Percentiles rank a stretch among this genome's conserved stretches.
phyloP scores from a whole-genome alignment of 2,888 invertebrate species.

The Melieria crassipennis region DNA sequence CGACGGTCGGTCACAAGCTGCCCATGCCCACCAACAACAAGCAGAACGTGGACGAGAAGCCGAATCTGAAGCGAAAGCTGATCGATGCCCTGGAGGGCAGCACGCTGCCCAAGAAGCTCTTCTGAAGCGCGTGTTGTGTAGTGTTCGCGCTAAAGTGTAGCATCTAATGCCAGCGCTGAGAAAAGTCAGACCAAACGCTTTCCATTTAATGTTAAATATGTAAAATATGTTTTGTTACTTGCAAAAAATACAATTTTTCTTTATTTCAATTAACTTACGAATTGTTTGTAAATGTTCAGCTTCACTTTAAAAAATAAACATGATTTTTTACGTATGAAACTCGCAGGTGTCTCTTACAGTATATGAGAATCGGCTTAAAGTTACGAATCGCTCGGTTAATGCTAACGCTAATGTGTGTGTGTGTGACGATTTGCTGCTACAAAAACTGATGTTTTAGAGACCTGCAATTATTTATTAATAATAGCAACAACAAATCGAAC shows the following conservation, averaged over 20 bases:
- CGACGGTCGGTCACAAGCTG: slow-evolving; percentile 83
- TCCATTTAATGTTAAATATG: neutral
- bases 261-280: slow-evolving; percentile 15
- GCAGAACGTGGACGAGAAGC: slow-evolving; percentile 66
- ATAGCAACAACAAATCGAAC: too few species aligned
- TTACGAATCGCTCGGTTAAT: too few species aligned
- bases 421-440: too few species aligned
- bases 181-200: too few species aligned
- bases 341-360: too few species aligned
- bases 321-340: too few species aligned
- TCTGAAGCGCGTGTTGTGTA: neutral
- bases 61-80: slow-evolving; percentile 75
- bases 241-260: slow-evolving; percentile 26
- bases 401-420: too few species aligned
- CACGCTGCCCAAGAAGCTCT: slow-evolving; percentile 69
- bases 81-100: slow-evolving; percentile 72
- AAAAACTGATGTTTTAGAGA: too few species aligned
- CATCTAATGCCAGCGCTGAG: too few species aligned
- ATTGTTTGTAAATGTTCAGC: slow-evolving; percentile 3
- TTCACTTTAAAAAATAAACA: neutral
- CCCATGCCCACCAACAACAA: slow-evolving; percentile 67
- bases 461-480: too few species aligned
- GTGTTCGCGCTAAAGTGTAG: neutral
- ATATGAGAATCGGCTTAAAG: too few species aligned
- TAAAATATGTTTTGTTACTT: neutral